Conservation (phyloP, 2,113 vertebrate species). For the Ctenodactylus gundi region DNA sequence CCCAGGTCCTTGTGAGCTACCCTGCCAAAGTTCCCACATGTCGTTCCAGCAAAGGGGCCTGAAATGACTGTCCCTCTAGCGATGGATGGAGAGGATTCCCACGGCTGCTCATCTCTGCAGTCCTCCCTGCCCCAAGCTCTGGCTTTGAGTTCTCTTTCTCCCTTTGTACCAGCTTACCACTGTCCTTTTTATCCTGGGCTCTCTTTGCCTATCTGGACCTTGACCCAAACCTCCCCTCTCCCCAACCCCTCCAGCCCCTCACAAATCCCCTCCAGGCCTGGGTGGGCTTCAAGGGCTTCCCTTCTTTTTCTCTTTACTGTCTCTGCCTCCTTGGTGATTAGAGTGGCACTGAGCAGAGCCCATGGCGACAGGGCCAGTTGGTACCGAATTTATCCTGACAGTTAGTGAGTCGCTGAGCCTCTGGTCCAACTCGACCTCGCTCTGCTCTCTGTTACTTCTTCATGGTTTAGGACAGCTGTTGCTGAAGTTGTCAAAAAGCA, state of each 20-base stretch:
- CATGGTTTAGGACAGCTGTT: not conserved
- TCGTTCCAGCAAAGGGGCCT: not conserved
- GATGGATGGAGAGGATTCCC: not conserved
- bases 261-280: not conserved
- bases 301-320: not conserved
- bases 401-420: not conserved
- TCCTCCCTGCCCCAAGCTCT: not conserved
- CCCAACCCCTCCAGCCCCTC: too few species aligned
- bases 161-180: not conserved
- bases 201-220: not conserved
- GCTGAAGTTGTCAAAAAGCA: not conserved
- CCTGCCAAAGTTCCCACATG: too few species aligned
- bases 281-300: too few species aligned
- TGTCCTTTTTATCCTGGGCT: not conserved
- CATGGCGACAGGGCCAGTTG: not conserved
- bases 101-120: too few species aligned
- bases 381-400: too few species aligned
- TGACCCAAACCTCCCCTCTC: not conserved
- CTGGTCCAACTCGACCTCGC: accelerated
- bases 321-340: not conserved
- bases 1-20: too few species aligned
- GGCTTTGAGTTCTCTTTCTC: accelerated
- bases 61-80: too few species aligned
- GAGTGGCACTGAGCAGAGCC: too few species aligned
- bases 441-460: not conserved